These are phyloP conservation scores for Pan paniscus DNA, from an alignment of 2,113 vertebrate genomes.

Conservation along the genomic window DNA sequence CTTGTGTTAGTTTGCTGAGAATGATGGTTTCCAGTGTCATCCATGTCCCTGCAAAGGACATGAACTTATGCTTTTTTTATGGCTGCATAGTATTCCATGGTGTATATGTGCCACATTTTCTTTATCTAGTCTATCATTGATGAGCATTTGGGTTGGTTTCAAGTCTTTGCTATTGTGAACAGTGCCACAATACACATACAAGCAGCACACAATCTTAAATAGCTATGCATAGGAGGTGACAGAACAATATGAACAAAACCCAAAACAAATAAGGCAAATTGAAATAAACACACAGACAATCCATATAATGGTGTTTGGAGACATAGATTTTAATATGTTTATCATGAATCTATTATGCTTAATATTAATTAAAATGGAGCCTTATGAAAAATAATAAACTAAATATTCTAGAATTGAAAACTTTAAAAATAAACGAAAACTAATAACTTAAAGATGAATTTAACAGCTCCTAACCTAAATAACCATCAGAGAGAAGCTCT, in stretches of 20 bases:
- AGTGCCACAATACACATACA: too few species aligned
- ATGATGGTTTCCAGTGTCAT: too few species aligned
- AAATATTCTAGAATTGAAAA: neutral
- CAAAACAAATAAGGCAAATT: neutral
- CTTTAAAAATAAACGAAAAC: neutral
- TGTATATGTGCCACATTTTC: too few species aligned
- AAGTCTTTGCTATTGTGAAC: too few species aligned
- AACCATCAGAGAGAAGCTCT: neutral
- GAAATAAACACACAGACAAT: neutral
- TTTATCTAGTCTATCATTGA: too few species aligned
- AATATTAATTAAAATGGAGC: neutral
- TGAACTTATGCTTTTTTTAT: too few species aligned
- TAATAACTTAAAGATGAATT: neutral
- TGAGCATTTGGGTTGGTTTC: too few species aligned
- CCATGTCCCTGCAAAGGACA: too few species aligned
- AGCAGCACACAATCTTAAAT: neutral
- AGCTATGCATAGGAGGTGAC: neutral
- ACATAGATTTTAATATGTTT: neutral
- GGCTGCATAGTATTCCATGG: too few species aligned
- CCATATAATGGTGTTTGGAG: neutral
- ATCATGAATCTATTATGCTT: neutral
- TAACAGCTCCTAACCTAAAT: neutral
- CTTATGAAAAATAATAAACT: neutral
- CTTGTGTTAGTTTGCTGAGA: too few species aligned
- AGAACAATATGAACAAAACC: neutral